Percentiles rank a stretch among this genome's conserved stretches.
Evolutionary conservation across 1,140 invertebrate species (phyloP).

Genomic region (Heterodera carotae): DNA sequence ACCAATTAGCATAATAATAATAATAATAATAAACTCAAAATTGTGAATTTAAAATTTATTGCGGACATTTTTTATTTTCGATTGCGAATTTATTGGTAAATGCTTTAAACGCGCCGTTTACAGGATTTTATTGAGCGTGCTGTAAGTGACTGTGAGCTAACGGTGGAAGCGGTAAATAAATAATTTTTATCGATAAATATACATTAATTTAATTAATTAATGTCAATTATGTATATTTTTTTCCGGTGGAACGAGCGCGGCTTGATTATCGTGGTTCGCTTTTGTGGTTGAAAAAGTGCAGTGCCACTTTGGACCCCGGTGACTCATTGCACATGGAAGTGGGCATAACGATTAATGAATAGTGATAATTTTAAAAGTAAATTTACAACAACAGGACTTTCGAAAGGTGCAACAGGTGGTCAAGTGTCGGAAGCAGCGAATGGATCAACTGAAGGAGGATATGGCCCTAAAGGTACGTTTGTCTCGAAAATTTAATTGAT

Average conservation of each 20-base stretch:
- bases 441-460: conserved; percentile 84
- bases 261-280: conserved; percentile 90
- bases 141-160: conserved; percentile 86
- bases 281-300: conserved; percentile 98
- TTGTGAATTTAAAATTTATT: no score
- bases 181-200: no score
- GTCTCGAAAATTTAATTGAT: no score
- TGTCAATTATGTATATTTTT: not conserved
- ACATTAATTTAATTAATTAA: no score
- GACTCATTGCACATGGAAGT: conserved; percentile 80
- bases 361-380: not conserved
- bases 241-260: conserved; percentile 80
- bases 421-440: conserved; percentile 78
- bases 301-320: conserved; percentile 91
- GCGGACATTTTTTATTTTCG: no score
- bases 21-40: no score
- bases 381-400: conserved; percentile 77
- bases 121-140: conserved; percentile 92
- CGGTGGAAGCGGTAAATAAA: conserved; percentile 75
- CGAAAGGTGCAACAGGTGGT: conserved; percentile 78
- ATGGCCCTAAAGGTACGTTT: not conserved
- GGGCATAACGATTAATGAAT: not conserved
- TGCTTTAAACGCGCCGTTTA: no score
- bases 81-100: not conserved
- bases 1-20: not conserved